A percentile compares a stretch with the other conserved stretches of the same genome.
Evolutionary conservation across 2,888 invertebrate genomes (phyloP).

Genomic region (Acleris laterana): DNA sequence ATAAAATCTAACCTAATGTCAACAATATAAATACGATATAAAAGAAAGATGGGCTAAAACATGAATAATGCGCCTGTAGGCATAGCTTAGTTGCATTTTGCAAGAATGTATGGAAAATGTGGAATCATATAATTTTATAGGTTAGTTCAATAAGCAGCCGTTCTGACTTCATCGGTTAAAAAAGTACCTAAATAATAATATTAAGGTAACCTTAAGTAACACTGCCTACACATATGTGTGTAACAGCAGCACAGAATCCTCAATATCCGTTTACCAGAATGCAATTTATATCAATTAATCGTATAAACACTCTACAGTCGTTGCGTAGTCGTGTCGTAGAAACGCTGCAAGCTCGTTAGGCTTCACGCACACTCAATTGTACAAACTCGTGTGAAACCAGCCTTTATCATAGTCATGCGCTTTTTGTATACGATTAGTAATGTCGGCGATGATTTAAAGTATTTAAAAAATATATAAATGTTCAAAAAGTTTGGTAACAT

Average conservation of each 20-base stretch:
- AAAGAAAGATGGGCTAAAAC: too few species aligned
- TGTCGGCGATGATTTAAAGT: conserved; percentile 12
- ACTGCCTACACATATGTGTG: conserved; percentile 11
- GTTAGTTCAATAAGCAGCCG: too few species aligned
- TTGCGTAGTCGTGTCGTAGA: conserved; percentile 9
- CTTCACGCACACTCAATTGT: conserved; percentile 20
- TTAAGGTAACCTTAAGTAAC: conserved; percentile 25
- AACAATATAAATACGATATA: too few species aligned
- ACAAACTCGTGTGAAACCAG: conserved; percentile 18
- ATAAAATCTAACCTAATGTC: too few species aligned
- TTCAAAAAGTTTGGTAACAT: too few species aligned
- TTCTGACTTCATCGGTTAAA: too few species aligned
- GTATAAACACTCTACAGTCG: conserved; percentile 15
- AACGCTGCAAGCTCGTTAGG: conserved; percentile 38
- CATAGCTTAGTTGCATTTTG: too few species aligned
- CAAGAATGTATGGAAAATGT: too few species aligned
- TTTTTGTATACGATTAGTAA: conserved; percentile 44
- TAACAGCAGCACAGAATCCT: conserved; percentile 23
- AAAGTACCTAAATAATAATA: neutral
- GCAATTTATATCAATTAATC: conserved; percentile 37
- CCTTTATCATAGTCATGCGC: conserved; percentile 32
- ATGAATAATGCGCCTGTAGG: too few species aligned
- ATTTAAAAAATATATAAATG: neutral
- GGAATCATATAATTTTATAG: too few species aligned
- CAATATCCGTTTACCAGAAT: conserved; percentile 9